Evolutionary conservation across 2,888 invertebrate genomes (phyloP), one percentile per base, ranked within the genome.

Genomic region (Oithona nana): DNA sequence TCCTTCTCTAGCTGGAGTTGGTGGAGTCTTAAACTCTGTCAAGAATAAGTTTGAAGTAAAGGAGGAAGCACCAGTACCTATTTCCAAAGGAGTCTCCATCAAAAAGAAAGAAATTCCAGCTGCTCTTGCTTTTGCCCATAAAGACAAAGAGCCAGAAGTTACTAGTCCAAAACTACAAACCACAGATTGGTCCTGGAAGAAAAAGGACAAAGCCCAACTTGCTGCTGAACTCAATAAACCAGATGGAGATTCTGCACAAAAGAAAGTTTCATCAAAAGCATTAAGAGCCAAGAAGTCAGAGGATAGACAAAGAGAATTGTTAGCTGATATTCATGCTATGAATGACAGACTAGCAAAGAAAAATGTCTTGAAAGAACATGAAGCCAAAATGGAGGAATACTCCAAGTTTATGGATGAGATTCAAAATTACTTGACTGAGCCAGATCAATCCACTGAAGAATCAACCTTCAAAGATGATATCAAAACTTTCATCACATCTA

Each of bases 141-240:
- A 28, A 26, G 29, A 28, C n/a, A 11, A 2, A 13, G 57, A 57
- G 16, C 11, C 24, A 22, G n/a, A 24, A 57, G 30, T 57, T 13
- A n/a, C 57, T 16, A n/a, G n/a, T 24, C 57, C n/a, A 13, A 52
- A 24, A 52, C 20, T 8, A 6, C 6, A 24, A 22, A 29, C 26
- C 16, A 28, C 57, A 13, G 57, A 57, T n/a, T 57, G 57, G 57
- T n/a, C 28, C n/a, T 57, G 57, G 57, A 57, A 57, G 22, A 57
- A 57, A 29, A 57, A 57, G 20, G 28, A 24, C 28, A 22, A 54
- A 24, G 54, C 24, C 3, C 54, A 54, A 54, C 54, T 54, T 54
- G 57, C 57, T n/a, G 57, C 28, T 26, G 57, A 57, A 30, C 24
- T 28, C 2, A 28, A 57, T 26, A 28, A 24, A n/a, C 11, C n/a